Conservation (phyloP, 2,797 vertebrate genomes). For the Amazona finschi region DNA sequence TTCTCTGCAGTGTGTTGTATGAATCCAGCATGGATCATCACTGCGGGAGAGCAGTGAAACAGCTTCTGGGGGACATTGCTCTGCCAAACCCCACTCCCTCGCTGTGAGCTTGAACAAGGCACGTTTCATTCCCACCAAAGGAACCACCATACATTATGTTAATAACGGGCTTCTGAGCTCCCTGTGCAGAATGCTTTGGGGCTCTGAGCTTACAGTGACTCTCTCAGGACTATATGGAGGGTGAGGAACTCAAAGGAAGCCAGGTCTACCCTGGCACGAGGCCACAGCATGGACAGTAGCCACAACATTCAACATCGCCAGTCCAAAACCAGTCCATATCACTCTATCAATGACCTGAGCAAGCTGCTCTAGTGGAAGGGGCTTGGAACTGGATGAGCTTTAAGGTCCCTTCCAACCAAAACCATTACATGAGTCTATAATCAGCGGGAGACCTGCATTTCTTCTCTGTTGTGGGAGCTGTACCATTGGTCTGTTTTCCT, state of each 20-base stretch:
- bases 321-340: background rate
- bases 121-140: background rate
- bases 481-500: background rate
- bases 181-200: background rate
- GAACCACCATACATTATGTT: background rate
- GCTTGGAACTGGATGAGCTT: background rate
- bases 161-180: background rate
- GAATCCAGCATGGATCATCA: background rate
- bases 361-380: background rate
- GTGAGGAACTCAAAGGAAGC: background rate
- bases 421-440: background rate
- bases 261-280: background rate
- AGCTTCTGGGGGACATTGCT: background rate
- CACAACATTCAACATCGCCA: background rate
- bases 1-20: background rate
- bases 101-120: background rate
- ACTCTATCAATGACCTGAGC: background rate
- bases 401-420: background rate
- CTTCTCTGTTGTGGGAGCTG: background rate
- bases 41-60: background rate
- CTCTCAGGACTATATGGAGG: background rate
- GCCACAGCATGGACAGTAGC: background rate
- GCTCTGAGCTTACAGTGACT: background rate
- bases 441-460: background rate
- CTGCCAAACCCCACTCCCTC: background rate